Evolutionary conservation across 2,888 invertebrate species (phyloP).

Genomic region (Plebejus argus): DNA sequence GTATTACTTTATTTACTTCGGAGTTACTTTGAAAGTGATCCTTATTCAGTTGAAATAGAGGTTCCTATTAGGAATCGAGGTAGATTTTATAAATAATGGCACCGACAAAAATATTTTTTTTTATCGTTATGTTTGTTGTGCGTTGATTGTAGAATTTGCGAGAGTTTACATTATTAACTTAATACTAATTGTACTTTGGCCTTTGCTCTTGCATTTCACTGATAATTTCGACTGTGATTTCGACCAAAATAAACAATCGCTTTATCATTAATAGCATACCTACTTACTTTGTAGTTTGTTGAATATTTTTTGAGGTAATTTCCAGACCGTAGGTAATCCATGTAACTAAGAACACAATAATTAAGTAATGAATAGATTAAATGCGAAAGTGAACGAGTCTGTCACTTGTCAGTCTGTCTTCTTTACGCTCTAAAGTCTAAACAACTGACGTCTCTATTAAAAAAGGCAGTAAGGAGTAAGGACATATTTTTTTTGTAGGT

Average conservation of each 20-base stretch:
- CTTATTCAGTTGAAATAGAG: background rate
- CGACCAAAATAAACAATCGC: background rate
- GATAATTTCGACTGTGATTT: background rate
- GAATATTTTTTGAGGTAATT: background rate
- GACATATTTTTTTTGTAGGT: too few relatives aligned
- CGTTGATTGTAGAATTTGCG: background rate
- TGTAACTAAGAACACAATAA: too few relatives aligned
- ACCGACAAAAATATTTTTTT: slow-evolving; percentile 9
- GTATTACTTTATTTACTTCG: background rate
- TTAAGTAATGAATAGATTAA: too few relatives aligned
- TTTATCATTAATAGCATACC: background rate
- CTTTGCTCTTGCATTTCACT: background rate
- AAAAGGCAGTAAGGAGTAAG: too few relatives aligned
- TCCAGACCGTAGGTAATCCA: too few relatives aligned
- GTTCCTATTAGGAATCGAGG: background rate
- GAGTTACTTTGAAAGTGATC: background rate
- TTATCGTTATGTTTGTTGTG: background rate
- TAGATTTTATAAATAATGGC: background rate
- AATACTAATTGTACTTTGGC: background rate
- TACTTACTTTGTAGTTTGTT: background rate
- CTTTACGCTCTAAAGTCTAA: too few relatives aligned
- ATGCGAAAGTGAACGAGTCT: too few relatives aligned
- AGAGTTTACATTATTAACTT: background rate
- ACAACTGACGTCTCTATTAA: too few relatives aligned
- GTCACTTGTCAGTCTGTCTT: too few relatives aligned